phyloP scores from a whole-genome alignment of 1,140 invertebrate genomes.

The Schlechtendalia chinensis region DNA sequence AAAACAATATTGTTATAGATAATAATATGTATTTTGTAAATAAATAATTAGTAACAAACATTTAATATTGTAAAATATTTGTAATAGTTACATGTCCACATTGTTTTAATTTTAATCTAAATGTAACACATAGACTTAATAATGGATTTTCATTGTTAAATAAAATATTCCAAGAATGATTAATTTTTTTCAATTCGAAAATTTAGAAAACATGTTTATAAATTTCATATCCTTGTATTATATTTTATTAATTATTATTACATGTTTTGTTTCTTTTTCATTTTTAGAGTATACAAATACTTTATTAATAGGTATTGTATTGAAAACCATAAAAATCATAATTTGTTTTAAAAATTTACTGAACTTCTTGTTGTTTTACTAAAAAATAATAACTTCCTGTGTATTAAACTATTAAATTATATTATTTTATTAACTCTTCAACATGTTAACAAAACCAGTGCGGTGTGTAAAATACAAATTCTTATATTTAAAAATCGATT shows the following conservation, averaged over 20 bases:
- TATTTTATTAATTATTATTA: slow-evolving; percentile 34
- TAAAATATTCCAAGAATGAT: slow-evolving; percentile 4
- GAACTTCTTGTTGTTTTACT: neutral
- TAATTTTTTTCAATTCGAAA: slow-evolving; percentile 30
- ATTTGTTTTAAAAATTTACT: slow-evolving; percentile 2
- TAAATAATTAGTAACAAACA: slow-evolving; percentile 42
- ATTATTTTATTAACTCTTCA: neutral
- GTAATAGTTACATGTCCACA: slow-evolving; percentile 24
- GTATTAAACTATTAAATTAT: slow-evolving; percentile 6
- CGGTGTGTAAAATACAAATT: neutral
- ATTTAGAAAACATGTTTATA: slow-evolving; percentile 3
- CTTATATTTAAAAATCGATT: neutral
- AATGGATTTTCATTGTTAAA: slow-evolving; percentile 3
- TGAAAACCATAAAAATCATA: slow-evolving; percentile 1
- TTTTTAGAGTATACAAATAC: slow-evolving; percentile 41
- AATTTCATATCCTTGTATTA: slow-evolving; percentile 22
- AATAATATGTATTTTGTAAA: slow-evolving; percentile 47
- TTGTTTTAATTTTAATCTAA: slow-evolving; percentile 33
- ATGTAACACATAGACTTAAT: slow-evolving; percentile 24
- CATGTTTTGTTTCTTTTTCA: slow-evolving; percentile 24
- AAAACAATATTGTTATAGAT: slow-evolving; percentile 45
- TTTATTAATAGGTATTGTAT: slow-evolving; percentile 28
- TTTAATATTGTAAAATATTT: slow-evolving; percentile 38
- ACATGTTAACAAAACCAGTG: neutral
- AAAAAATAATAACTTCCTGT: neutral